Evolutionary conservation across 2,888 invertebrate species (phyloP).

Genomic region (Eurytoma adleriae): DNA sequence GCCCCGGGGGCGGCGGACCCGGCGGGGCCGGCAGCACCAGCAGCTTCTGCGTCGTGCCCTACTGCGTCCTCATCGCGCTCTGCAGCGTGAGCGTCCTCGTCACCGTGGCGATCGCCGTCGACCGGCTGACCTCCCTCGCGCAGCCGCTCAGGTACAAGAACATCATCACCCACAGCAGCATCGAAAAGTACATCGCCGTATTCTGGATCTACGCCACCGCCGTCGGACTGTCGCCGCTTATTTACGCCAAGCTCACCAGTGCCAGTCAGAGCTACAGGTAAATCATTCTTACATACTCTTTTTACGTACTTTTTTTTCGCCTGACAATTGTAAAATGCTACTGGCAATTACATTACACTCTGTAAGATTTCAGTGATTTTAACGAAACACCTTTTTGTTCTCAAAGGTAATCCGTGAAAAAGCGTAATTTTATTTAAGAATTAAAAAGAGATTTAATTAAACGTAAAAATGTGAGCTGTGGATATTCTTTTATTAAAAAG

Average conservation of each 20-base stretch:
- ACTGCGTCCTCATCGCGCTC: constrained; percentile 79
- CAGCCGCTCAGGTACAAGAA: constrained; percentile 81
- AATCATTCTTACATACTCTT: background rate
- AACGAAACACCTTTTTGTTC: too few relatives aligned
- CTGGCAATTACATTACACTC: too few relatives aligned
- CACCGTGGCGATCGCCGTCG: constrained; percentile 81
- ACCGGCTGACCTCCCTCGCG: constrained; percentile 80
- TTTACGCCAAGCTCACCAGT: constrained; percentile 75
- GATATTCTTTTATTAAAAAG: too few relatives aligned
- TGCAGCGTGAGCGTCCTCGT: constrained; percentile 81
- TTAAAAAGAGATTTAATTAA: too few relatives aligned
- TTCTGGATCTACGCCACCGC: constrained; percentile 80
- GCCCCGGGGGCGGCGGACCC: constrained; percentile 68
- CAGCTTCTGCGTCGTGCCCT: constrained; percentile 78
- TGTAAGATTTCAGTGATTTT: too few relatives aligned
- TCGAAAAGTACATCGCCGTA: constrained; percentile 78
- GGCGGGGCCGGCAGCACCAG: constrained; percentile 57
- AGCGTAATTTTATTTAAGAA: too few relatives aligned
- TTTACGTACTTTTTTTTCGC: constrained; percentile 29
- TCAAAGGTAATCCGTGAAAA: too few relatives aligned
- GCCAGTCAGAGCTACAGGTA: constrained; percentile 68
- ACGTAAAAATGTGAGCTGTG: too few relatives aligned
- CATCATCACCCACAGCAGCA: constrained; percentile 80
- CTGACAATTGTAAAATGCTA: too few relatives aligned
- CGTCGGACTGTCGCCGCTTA: constrained; percentile 79